Base-by-base conservation (phyloP, 2,888 invertebrate genomes). In the Trichogramma evanescens region DNA sequence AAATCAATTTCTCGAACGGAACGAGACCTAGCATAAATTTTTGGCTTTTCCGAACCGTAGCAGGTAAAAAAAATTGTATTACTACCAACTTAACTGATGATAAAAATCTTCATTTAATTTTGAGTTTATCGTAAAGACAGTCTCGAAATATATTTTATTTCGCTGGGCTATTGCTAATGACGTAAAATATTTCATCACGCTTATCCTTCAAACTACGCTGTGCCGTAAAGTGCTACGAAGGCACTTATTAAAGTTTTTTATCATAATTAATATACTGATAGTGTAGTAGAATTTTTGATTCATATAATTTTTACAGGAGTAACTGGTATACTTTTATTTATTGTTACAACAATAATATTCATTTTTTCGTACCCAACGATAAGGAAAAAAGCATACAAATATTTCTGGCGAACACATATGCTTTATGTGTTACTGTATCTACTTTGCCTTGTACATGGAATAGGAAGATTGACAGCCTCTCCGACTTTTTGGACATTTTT, bases 321-420 rank as follows among this genome's bases (percentile, higher is more conserved):
- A 4, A 93, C 91, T 3, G 95, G 95, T 8, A 91, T 96, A 1
- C 73, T 93, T 2, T 81, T 96, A 0, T 95, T 94, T 74, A 82
- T 91, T 56, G 87, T 95, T 57, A 95, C 95, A 91, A 91, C 92
- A 74, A 89, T 95, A 57, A 96, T 97, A 68, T 95, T 95, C 74
- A 90, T 95, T n/a, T 97, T 97, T 75, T 95, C 96, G 0, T 94
- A 95, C 80, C 95, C 95, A 0, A 87, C 87, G 4, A 91, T 96
- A 63, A 84, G 96, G 52, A 92, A 94, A 76, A 89, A 91, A 69
- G 95, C 95, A 0, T 96, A 95, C 78, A 93, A 93, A 63, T 95
- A 92, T 81, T 96, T 96, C 80, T 96, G 96, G 91, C 87, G 89
- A 63, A 92, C 95, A 54, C 96, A 97, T 77, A 89, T 92, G 7